Evolutionary conservation across 2,113 vertebrate species (phyloP).

Genomic region (Centropus unirufus): DNA sequence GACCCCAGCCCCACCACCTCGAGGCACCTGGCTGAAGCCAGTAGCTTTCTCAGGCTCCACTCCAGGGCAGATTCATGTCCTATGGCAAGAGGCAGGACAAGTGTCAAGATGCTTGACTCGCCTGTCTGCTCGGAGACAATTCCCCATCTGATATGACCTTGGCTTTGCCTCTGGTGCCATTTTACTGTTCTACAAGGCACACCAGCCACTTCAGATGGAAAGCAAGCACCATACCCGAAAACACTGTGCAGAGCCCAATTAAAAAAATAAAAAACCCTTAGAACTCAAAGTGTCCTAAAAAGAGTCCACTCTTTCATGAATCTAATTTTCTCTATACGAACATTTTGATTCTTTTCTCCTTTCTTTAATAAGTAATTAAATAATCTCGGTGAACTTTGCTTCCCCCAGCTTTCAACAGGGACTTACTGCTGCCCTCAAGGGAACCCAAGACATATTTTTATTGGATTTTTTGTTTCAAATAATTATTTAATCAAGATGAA

Average conservation of each 20-base stretch:
- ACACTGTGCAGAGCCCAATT: not conserved
- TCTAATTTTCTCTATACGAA: slow-evolving; percentile 41
- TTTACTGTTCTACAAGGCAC: not conserved
- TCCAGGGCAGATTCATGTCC: not conserved
- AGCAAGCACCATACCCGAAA: not conserved
- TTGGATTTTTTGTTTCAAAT: slow-evolving; percentile 69
- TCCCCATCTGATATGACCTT: not conserved
- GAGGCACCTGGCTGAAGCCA: not conserved
- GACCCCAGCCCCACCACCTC: not conserved
- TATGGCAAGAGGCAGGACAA: not conserved
- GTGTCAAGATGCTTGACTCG: not conserved
- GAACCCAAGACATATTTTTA: slow-evolving; percentile 59
- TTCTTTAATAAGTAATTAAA: slow-evolving; percentile 71
- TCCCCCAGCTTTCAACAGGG: slow-evolving; percentile 34
- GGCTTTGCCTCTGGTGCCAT: not conserved
- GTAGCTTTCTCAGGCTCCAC: not conserved
- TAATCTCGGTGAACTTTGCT: slow-evolving; percentile 41
- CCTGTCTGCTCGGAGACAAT: not conserved
- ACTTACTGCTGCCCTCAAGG: slow-evolving; percentile 55
- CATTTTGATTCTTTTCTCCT: not conserved
- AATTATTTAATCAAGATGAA: slow-evolving; percentile 75
- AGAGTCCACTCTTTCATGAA: not conserved
- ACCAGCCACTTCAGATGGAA: not conserved
- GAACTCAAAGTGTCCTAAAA: not conserved
- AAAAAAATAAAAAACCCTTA: not conserved